phyloP scores from a whole-genome alignment of 2,888 invertebrate species.

The Augiades crinisus region DNA sequence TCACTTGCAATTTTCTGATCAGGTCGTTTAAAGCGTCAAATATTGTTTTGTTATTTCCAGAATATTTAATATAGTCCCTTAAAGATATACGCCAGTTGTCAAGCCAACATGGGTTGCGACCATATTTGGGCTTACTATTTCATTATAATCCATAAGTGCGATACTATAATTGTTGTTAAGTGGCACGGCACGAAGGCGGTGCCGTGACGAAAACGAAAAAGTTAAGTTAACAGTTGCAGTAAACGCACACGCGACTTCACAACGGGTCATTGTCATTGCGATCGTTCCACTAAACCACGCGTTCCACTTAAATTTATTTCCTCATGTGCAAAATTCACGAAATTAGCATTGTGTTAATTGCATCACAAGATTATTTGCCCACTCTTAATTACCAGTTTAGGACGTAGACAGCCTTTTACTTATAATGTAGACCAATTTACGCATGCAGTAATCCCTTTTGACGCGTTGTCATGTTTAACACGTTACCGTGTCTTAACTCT shows the following conservation, averaged over 20 bases:
- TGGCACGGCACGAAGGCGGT: conserved; percentile 35
- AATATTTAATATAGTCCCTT: too few species aligned
- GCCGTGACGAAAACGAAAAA: conserved; percentile 49
- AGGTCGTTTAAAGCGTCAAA: too few species aligned
- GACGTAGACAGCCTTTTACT: conserved; percentile 4
- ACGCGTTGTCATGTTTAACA: conserved; percentile 1
- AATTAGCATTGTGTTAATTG: conserved; percentile 13
- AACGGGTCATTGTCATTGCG: conserved; percentile 52
- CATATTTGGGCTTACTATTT: not conserved
- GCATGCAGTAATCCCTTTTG: not conserved
- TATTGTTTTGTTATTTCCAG: too few species aligned
- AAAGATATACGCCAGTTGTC: too few species aligned
- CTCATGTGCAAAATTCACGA: conserved; percentile 34
- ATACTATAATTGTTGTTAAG: conserved; percentile 27
- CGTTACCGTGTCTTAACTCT: not conserved
- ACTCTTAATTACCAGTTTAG: conserved; percentile 24
- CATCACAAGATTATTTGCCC: conserved; percentile 9
- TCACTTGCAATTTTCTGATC: too few species aligned
- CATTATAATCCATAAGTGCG: not conserved
- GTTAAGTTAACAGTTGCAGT: conserved; percentile 37
- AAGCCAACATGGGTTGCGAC: not conserved
- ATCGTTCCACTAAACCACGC: conserved; percentile 40
- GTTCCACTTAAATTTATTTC: conserved; percentile 44
- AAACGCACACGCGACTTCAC: conserved; percentile 37
- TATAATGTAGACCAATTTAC: not conserved